Conservation (phyloP, 2,113 vertebrate genomes). For the Psophia crepitans region DNA sequence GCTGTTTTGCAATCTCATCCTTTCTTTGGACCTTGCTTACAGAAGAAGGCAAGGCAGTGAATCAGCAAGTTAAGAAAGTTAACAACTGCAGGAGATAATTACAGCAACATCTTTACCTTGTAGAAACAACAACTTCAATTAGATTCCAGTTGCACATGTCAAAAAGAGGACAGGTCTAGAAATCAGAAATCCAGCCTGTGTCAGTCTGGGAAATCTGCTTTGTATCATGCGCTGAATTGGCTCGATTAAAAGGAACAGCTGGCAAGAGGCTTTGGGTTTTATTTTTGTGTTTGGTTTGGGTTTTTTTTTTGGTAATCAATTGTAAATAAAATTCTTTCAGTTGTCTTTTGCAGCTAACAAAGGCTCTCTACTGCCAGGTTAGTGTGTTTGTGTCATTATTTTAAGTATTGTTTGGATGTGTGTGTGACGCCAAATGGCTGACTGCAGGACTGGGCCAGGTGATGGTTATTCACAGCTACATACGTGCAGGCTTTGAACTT, state of each 20-base stretch:
- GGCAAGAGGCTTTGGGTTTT: constrained; percentile 2
- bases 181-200: constrained; percentile 34
- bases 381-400: background rate
- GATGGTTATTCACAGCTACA: background rate
- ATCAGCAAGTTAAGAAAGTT: constrained; percentile 36
- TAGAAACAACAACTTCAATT: constrained; percentile 30
- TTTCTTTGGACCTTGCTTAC: constrained; percentile 20
- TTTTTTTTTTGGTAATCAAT: background rate
- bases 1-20: constrained; percentile 49
- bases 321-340: background rate
- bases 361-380: background rate
- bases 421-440: background rate
- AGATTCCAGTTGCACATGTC: constrained; percentile 56
- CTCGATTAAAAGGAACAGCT: constrained; percentile 26
- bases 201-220: background rate
- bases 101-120: constrained; percentile 40
- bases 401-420: background rate
- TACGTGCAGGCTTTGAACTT: background rate
- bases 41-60: constrained; percentile 38
- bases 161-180: constrained; percentile 39
- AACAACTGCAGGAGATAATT: constrained; percentile 43
- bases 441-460: background rate
- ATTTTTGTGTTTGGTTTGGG: no score
- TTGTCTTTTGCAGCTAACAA: background rate
- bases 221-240: background rate